Conservation (phyloP, 2,797 vertebrate species). For the Babyrousa celebensis region DNA sequence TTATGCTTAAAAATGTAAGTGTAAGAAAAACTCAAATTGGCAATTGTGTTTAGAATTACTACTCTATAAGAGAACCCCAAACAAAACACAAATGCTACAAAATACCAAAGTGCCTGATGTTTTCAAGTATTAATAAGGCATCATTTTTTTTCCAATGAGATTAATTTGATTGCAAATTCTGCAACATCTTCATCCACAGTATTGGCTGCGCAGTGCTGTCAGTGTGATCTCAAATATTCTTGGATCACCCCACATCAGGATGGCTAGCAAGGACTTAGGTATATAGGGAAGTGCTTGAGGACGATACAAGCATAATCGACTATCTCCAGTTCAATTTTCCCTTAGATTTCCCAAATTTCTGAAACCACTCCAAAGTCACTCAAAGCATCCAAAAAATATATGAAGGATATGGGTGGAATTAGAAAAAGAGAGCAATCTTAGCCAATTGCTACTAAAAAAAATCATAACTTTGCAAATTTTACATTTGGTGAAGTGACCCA, state of each 20-base stretch:
- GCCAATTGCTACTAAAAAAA: neutral
- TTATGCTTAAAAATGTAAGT: neutral
- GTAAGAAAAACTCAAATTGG: neutral
- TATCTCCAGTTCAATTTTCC: neutral
- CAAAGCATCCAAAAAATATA: neutral
- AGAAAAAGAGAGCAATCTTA: neutral
- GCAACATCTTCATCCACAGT: neutral
- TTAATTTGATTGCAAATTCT: neutral
- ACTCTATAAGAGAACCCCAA: neutral
- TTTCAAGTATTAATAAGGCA: neutral
- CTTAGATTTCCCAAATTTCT: neutral
- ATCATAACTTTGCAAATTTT: neutral
- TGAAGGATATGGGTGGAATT: neutral
- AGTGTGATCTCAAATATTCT: neutral
- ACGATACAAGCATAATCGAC: neutral
- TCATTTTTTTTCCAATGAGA: constrained; percentile 15
- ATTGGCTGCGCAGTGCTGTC: neutral
- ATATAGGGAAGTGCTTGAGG: neutral
- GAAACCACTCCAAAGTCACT: neutral
- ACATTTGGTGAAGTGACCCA: neutral
- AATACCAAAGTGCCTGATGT: neutral
- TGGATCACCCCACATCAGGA: neutral
- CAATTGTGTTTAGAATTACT: neutral
- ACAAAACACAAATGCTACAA: neutral
- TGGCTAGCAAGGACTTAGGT: neutral